Evolutionary conservation across 2,888 invertebrate species (phyloP).

Genomic region (Penaeus monodon): DNA sequence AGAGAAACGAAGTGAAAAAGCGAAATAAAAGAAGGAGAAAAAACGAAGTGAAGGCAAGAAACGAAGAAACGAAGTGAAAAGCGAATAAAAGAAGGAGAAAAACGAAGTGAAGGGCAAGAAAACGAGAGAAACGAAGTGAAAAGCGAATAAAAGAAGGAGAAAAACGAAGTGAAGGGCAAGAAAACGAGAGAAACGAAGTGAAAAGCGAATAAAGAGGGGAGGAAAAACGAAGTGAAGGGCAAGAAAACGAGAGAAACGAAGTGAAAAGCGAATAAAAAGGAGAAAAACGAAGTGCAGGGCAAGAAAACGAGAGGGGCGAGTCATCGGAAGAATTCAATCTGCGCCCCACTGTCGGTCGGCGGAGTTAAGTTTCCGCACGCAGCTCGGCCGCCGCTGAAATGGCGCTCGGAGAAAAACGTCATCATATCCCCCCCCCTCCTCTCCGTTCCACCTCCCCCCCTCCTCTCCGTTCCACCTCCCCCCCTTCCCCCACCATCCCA

Average conservation of each 20-base stretch:
- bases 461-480: neutral
- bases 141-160: neutral
- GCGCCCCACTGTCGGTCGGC: neutral
- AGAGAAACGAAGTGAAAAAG: neutral
- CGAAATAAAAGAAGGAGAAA: neutral
- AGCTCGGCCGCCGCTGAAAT: neutral
- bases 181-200: neutral
- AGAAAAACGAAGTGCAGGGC: neutral
- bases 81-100: neutral
- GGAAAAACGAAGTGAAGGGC: neutral
- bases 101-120: neutral
- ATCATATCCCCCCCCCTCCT: neutral
- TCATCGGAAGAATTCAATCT: neutral
- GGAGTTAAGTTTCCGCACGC: too few relatives aligned
- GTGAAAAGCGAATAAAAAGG: neutral
- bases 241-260: too few relatives aligned
- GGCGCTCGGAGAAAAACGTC: slow-evolving; percentile 26
- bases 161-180: neutral
- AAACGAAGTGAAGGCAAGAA: neutral
- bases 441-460: neutral
- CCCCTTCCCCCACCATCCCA: neutral
- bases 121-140: neutral
- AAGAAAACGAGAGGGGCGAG: neutral
- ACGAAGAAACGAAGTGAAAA: too few relatives aligned
- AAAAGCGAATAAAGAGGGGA: neutral